These are phyloP conservation scores for Sebastes iracundus DNA, from an alignment of 2,797 vertebrate species.

Conservation along the genomic window DNA sequence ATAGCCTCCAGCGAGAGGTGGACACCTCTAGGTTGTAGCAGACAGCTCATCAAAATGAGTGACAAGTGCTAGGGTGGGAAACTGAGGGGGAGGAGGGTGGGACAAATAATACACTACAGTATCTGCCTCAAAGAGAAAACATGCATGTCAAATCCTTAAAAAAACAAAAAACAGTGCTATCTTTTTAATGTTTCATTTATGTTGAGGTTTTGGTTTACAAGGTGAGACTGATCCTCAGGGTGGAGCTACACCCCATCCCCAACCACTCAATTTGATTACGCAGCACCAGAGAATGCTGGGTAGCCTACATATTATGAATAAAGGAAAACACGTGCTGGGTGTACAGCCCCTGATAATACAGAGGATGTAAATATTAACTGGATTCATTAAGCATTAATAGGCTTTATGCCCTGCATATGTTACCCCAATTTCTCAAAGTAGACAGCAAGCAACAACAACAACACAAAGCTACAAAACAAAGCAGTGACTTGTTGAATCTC, in stretches of 20 bases:
- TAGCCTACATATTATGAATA: not conserved
- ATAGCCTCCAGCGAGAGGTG: conserved; percentile 28
- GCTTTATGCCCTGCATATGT: not conserved
- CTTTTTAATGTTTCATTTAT: not conserved
- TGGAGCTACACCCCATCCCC: not conserved
- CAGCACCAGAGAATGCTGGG: not conserved
- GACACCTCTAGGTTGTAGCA: conserved; percentile 16
- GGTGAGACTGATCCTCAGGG: not conserved
- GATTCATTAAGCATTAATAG: not conserved
- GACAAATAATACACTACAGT: conserved; percentile 19
- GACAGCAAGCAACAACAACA: not conserved
- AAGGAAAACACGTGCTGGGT: not conserved
- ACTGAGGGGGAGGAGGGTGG: conserved; percentile 21
- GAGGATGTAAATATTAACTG: not conserved
- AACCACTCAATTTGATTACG: conserved; percentile 20
- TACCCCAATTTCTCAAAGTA: not conserved
- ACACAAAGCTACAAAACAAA: not conserved
- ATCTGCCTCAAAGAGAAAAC: conserved; percentile 14
- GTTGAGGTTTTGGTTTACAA: conserved; percentile 2
- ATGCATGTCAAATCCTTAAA: not conserved
- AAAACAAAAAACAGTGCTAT: not conserved
- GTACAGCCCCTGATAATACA: not conserved
- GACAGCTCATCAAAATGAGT: conserved; percentile 55
- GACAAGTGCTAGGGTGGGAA: conserved; percentile 44
- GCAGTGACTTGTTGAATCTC: not conserved